Conservation (phyloP, 2,888 invertebrate genomes). For the Philaethria dido region DNA sequence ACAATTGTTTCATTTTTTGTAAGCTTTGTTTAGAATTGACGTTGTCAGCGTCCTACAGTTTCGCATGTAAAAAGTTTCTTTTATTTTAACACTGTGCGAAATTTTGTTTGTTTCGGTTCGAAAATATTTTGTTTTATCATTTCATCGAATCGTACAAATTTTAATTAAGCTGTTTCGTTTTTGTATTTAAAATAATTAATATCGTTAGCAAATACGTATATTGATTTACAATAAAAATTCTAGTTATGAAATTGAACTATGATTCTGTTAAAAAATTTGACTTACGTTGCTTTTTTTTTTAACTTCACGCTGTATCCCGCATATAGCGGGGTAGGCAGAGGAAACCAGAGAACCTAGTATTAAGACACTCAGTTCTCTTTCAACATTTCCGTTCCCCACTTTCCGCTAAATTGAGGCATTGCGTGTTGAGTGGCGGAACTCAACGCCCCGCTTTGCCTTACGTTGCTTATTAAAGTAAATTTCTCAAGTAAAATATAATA, state of each 20-base stretch:
- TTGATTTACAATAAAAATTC: neutral
- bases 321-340: no score
- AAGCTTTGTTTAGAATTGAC: slow-evolving; percentile 17
- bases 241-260: slow-evolving; percentile 13
- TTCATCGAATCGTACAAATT: slow-evolving; percentile 1
- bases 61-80: neutral
- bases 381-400: no score
- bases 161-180: neutral
- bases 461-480: no score
- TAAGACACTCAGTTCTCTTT: no score
- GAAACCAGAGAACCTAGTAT: no score
- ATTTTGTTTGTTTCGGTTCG: slow-evolving; percentile 1
- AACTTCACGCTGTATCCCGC: no score
- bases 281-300: neutral
- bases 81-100: slow-evolving; percentile 1
- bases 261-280: neutral
- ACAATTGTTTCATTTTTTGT: slow-evolving; percentile 10
- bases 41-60: slow-evolving; percentile 3
- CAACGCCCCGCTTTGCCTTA: no score
- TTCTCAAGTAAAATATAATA: no score
- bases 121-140: slow-evolving; percentile 14
- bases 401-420: no score
- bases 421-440: no score
- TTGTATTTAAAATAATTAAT: slow-evolving; percentile 4
- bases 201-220: slow-evolving; percentile 8